These are phyloP conservation scores for Drosophila truncata DNA, from an alignment of 1,140 invertebrate genomes.

Conservation along the genomic window DNA sequence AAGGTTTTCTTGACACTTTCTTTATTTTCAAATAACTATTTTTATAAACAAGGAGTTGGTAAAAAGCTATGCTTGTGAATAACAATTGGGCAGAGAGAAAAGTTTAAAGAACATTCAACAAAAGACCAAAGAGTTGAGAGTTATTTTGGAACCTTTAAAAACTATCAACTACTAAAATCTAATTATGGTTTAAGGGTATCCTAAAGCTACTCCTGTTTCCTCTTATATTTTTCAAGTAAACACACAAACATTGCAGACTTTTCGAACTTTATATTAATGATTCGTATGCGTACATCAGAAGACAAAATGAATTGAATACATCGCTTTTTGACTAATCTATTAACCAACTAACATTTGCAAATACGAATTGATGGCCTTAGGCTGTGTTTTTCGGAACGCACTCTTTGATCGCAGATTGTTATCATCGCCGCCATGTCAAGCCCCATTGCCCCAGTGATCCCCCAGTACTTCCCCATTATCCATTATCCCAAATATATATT, in stretches of 20 bases:
- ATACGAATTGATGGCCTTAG: conserved; percentile 10
- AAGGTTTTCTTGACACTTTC: neutral
- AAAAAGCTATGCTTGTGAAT: neutral
- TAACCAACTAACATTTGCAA: conserved; percentile 13
- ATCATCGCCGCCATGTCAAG: conserved; percentile 30
- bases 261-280: neutral
- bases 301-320: no score
- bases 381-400: conserved; percentile 1
- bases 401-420: conserved; percentile 25
- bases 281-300: neutral
- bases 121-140: neutral
- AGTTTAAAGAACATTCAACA: neutral
- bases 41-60: neutral
- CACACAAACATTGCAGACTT: conserved; percentile 6
- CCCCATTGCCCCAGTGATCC: conserved; percentile 49
- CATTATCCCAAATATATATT: conserved; percentile 3
- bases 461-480: conserved; percentile 1
- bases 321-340: conserved; percentile 42
- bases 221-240: neutral
- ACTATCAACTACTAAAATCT: neutral
- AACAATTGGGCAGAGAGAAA: neutral
- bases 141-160: neutral
- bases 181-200: neutral
- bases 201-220: neutral
- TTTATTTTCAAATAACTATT: neutral